These are phyloP conservation scores for Myiopsitta monachus DNA, from an alignment of 2,113 vertebrate genomes.

Conservation along the genomic window DNA sequence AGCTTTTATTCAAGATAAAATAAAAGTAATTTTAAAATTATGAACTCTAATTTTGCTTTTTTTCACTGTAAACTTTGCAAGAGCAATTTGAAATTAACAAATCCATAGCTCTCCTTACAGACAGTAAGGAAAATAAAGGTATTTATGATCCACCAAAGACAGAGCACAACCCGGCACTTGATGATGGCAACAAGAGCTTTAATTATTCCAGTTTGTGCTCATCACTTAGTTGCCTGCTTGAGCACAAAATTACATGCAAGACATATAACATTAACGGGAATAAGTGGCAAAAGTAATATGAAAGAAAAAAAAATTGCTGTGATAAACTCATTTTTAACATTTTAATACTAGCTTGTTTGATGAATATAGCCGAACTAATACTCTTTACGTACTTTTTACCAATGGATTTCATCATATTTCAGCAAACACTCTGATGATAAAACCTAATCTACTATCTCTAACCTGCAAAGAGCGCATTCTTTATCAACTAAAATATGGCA, in stretches of 20 bases:
- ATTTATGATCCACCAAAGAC: not conserved
- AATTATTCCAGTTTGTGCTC: not conserved
- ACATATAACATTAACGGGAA: not conserved
- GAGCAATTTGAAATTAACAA: not conserved
- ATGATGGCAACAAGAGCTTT: not conserved
- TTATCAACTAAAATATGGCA: not conserved
- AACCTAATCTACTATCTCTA: not conserved
- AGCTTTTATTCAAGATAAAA: not conserved
- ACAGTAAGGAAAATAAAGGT: not conserved
- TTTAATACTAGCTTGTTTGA: not conserved
- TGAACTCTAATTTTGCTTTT: not conserved
- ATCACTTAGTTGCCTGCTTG: not conserved
- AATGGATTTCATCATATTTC: not conserved
- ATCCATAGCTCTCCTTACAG: not conserved
- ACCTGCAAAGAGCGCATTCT: rapidly evolving
- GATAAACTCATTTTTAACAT: not conserved
- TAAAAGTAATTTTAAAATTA: not conserved
- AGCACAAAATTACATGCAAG: not conserved
- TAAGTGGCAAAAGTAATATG: not conserved
- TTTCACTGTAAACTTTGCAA: not conserved
- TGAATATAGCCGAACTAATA: not conserved
- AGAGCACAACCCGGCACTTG: not conserved
- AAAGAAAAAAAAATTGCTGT: not conserved
- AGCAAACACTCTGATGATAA: not conserved
- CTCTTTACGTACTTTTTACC: not conserved